Evolutionary conservation across 2,113 vertebrate genomes (phyloP).

Genomic region (Pionites leucogaster): DNA sequence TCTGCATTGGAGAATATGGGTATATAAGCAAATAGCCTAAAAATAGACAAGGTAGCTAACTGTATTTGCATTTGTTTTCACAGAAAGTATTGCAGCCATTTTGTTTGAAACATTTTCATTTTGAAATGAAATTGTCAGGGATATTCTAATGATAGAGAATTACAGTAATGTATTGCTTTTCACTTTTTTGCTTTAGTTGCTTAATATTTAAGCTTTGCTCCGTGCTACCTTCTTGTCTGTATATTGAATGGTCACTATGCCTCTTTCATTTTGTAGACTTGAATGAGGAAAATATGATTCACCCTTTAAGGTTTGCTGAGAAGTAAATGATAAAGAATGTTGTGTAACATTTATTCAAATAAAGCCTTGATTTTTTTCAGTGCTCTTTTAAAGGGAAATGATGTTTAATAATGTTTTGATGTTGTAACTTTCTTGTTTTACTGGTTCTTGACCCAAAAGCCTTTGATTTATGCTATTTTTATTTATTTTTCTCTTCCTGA

Average conservation of each 20-base stretch:
- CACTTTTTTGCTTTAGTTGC: constrained; percentile 82
- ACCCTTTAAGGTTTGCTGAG: constrained; percentile 77
- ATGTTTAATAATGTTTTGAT: constrained; percentile 9
- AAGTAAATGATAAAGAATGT: constrained; percentile 84
- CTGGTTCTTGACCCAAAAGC: background rate
- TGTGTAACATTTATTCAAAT: constrained; percentile 83
- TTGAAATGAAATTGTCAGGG: constrained; percentile 74
- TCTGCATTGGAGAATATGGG: constrained; percentile 63
- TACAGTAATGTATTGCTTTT: constrained; percentile 76
- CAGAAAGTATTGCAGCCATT: constrained; percentile 56
- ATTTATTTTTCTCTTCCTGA: background rate
- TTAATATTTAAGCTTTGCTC: constrained; percentile 88
- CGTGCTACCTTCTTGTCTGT: constrained; percentile 77
- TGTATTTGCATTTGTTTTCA: constrained; percentile 61
- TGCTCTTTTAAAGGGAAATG: constrained; percentile 71
- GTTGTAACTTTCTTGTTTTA: background rate
- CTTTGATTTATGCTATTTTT: background rate
- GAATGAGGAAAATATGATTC: constrained; percentile 76
- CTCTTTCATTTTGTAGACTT: constrained; percentile 82
- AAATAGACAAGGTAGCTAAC: constrained; percentile 57
- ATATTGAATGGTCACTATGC: constrained; percentile 76
- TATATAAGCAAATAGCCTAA: constrained; percentile 62
- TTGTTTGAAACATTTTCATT: constrained; percentile 72
- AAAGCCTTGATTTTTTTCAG: constrained; percentile 81
- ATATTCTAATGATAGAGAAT: constrained; percentile 75